Evolutionary conservation across 2,888 invertebrate genomes (phyloP).

Genomic region (Bhutanitis thaidina): DNA sequence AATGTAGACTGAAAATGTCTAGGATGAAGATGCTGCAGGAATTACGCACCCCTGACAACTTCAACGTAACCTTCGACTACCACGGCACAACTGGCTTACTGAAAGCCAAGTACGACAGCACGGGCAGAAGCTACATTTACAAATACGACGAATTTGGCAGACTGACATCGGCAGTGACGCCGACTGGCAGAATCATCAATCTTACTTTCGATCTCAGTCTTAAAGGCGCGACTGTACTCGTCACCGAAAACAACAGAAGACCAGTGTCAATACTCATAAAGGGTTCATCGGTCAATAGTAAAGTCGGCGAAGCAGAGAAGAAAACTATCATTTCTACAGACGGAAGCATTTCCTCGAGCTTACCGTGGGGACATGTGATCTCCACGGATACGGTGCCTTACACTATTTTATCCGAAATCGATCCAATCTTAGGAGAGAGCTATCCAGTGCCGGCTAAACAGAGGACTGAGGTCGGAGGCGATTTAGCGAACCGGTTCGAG

Average conservation of each 20-base stretch:
- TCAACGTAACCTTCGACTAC: slow-evolving; percentile 96
- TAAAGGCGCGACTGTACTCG: slow-evolving; percentile 93
- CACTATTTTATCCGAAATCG: slow-evolving; percentile 92
- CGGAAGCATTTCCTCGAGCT: slow-evolving; percentile 88
- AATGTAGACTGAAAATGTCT: slow-evolving; percentile 94
- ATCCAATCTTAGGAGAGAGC: slow-evolving; percentile 92
- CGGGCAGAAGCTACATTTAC: slow-evolving; percentile 94
- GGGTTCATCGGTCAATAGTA: slow-evolving; percentile 90
- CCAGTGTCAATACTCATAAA: slow-evolving; percentile 93
- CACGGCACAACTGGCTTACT: slow-evolving; percentile 93
- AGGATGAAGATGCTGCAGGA: slow-evolving; percentile 95
- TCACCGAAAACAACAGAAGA: slow-evolving; percentile 90
- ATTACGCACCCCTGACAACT: slow-evolving; percentile 94
- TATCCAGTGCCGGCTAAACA: slow-evolving; percentile 96
- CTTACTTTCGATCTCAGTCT: slow-evolving; percentile 93
- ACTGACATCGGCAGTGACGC: slow-evolving; percentile 93
- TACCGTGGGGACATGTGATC: slow-evolving; percentile 93
- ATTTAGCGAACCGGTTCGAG: slow-evolving; percentile 94
- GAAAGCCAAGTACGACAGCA: slow-evolving; percentile 93
- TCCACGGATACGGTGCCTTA: slow-evolving; percentile 96
- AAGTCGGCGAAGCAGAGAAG: slow-evolving; percentile 89
- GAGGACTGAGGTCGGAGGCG: slow-evolving; percentile 92
- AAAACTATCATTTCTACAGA: slow-evolving; percentile 89
- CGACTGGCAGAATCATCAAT: slow-evolving; percentile 95
- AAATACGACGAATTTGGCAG: slow-evolving; percentile 97